phyloP scores from a whole-genome alignment of 2,113 vertebrate genomes.

The Gymnorhina tibicen region DNA sequence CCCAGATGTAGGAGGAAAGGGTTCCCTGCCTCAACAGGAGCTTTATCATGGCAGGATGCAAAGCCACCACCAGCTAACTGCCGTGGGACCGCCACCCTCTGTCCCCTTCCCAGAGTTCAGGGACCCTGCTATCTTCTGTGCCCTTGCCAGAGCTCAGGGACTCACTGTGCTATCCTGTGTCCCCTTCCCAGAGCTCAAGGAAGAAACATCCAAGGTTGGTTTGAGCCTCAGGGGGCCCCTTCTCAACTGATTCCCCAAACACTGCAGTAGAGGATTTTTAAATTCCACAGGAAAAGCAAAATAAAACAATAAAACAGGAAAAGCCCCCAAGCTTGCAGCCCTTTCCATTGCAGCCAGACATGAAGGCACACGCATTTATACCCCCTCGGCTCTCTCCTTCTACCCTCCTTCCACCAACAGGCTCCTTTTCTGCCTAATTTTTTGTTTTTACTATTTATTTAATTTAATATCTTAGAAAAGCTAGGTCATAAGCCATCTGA shows the following conservation, averaged over 20 bases:
- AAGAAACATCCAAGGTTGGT: not conserved
- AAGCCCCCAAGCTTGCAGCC: not conserved
- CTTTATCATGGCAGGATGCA: not conserved
- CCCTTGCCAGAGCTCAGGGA: not conserved
- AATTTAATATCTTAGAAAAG: constrained; percentile 81
- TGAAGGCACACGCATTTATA: not conserved
- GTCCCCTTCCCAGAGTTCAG: not conserved
- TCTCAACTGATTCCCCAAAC: not conserved
- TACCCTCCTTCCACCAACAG: not conserved
- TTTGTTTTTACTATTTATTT: constrained; percentile 74
- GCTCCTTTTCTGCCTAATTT: constrained; percentile 25
- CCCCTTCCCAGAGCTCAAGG: not conserved
- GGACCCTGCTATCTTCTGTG: not conserved
- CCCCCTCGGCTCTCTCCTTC: not conserved
- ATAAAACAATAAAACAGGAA: not conserved
- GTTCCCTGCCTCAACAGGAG: not conserved
- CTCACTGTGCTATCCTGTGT: not conserved
- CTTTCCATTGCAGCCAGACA: not conserved
- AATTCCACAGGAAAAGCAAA: not conserved
- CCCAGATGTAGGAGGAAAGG: not conserved
- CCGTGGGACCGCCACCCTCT: not conserved
- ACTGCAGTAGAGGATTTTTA: not conserved
- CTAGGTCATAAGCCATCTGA: constrained; percentile 80
- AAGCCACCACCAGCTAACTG: not conserved
- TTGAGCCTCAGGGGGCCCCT: not conserved